Base-by-base conservation (phyloP, 1,140 invertebrate species). In the Pissodes strobi region DNA sequence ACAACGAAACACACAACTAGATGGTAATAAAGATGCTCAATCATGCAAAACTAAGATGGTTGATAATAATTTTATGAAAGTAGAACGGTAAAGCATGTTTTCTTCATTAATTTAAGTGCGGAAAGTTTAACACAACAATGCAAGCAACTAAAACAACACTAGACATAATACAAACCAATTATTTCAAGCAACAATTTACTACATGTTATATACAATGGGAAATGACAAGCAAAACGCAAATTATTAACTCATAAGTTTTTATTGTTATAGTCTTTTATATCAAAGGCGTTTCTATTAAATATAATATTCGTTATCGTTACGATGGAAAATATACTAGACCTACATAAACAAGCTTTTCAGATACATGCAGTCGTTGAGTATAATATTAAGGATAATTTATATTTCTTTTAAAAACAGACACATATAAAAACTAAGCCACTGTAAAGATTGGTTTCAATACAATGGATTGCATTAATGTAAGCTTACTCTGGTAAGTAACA, bases 241-340 rank as follows among this genome's bases (percentile, higher is more conserved):
- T 15, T 37, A 37, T 27, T 30, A 15, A 52, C 15, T 15, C 15
- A 30, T 37, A 37, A 10, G 15, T 1, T 19, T 52, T 52, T 37
- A 37, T 52, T 52, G 25, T 9, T 37, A 52, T 18, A 27, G 41
- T 21, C 41, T 45, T 45, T 45, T 45, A 18, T 45, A 52, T 23
- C 49, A 52, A 34, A 19, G 13, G 27, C 17, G 49, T 18, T 18
- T 18, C 10, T 45, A 45, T 18, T 45, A 45, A 37, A 51, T 19
- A 6, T 18, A 46, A 21, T 18, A 37, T 34, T 37, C 25, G 27
- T 52, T 52, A 52, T 37, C 25, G 27, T 52, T 52, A 52, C 27
- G 37, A 37, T 52, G 30, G 49, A 52, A 52, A 52, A 52, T 52
- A 52, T 27, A 23, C 30, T 27, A 27, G 22, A n/a, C 6, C n/a